Conservation (phyloP, 2,888 invertebrate species). For the Oscheius myriophilus region DNA sequence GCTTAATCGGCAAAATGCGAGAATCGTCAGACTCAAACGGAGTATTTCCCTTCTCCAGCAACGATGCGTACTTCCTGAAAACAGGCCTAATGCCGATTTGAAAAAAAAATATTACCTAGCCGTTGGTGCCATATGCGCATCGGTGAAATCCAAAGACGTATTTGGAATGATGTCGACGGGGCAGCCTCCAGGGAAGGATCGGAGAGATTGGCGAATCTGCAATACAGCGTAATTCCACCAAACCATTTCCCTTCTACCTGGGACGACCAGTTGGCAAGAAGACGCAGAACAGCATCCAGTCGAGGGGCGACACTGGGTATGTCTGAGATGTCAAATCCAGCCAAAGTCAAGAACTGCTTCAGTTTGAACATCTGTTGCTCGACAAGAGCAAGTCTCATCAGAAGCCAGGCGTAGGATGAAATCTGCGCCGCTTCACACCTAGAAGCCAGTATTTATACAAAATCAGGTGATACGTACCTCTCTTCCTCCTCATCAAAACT, state of each 20-base stretch:
- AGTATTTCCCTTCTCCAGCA: constrained; percentile 79
- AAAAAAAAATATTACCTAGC: constrained; percentile 32
- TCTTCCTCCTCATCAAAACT: constrained; percentile 73
- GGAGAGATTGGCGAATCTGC: constrained; percentile 34
- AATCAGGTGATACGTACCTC: constrained; percentile 14
- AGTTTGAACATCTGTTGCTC: constrained; percentile 85
- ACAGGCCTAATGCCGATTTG: not conserved
- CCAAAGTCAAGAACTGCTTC: constrained; percentile 85
- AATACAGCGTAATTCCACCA: too few species aligned
- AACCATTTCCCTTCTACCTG: constrained; percentile 79
- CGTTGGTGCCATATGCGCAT: constrained; percentile 39
- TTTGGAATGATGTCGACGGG: constrained; percentile 65
- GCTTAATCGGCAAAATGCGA: constrained; percentile 77
- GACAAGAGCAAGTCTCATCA: constrained; percentile 88
- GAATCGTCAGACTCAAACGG: constrained; percentile 82
- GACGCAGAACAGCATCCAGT: constrained; percentile 86
- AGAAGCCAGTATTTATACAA: constrained; percentile 15
- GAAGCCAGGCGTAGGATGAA: constrained; percentile 92
- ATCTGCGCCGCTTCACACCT: constrained; percentile 82
- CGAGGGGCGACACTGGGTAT: constrained; percentile 91
- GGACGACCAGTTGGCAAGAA: constrained; percentile 89
- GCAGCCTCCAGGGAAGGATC: constrained; percentile 62
- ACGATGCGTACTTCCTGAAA: constrained; percentile 49
- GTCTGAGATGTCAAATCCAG: constrained; percentile 86
- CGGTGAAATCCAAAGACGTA: constrained; percentile 51